These are phyloP conservation scores for Glandiceps talaboti DNA, from an alignment of 53 echinoderm and acorn worm species.

Conservation along the genomic window DNA sequence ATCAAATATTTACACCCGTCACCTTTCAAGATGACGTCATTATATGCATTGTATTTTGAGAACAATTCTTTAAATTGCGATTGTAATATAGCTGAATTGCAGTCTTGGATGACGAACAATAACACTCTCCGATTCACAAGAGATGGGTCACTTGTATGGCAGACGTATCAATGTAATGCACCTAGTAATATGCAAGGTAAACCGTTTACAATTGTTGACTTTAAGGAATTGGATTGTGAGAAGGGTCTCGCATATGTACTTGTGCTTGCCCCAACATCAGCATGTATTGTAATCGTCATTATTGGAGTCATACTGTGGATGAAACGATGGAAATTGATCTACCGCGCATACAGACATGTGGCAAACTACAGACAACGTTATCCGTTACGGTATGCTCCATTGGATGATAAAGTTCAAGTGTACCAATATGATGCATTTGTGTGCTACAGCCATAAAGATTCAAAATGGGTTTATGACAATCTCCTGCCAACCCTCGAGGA, in stretches of 20 bases:
- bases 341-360: neutral
- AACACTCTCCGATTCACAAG: neutral
- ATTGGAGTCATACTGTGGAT: neutral
- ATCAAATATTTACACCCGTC: neutral
- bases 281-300: neutral
- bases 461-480: neutral
- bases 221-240: neutral
- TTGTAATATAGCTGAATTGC: neutral
- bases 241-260: neutral
- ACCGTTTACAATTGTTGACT: neutral
- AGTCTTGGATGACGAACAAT: neutral
- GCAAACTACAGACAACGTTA: neutral
- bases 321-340: neutral
- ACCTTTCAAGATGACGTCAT: neutral
- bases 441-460: neutral
- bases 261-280: neutral
- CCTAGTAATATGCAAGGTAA: neutral
- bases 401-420: neutral
- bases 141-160: neutral
- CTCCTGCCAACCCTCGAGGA: neutral
- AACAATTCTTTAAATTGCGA: neutral
- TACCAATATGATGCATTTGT: neutral
- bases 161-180: neutral
- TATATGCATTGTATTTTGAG: neutral
- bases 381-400: neutral